Evolutionary conservation across 2,797 vertebrate species (phyloP), one percentile per base, ranked within the genome.

Genomic region (Momotus momota): DNA sequence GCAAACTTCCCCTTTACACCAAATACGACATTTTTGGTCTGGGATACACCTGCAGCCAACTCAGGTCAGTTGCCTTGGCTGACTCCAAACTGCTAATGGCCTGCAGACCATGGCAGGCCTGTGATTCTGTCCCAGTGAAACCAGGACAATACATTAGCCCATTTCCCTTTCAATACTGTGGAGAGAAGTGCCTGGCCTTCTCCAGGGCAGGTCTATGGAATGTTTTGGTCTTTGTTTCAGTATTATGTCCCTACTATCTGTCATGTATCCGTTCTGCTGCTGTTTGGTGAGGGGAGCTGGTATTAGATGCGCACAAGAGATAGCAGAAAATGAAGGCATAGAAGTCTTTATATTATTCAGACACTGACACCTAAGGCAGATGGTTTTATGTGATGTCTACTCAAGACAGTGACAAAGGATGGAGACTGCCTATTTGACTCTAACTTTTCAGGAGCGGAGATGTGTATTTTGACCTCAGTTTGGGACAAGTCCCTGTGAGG

Each of bases 251-350:
- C 4, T 1, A 2, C 18, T n/a, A 16, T 10, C 40, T 61, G 54
- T 60, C 3, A 0, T 11, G 5, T 54, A 41, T 48, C 43, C 22
- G 14, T 31, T 52, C 0, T 0, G 8, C 14, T 46, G 14, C 45
- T 72, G 12, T 48, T 84, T n/a, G 27, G 25, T 52, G 60, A 80
- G 57, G 12, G 43, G 52, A 86, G 10, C 4, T 60, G 38, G 3
- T 67, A 26, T 18, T 57, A 43, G 66, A 86, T 4, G 13, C 5
- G 57, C 57, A 43, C 7, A 33, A 71, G 6, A 40, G 27, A 77
- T 71, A 81, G 35, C 55, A 84, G 16, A 77, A 72, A 58, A 52
- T 10, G 4, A 31, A 62, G 6, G 14, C 5, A n/a, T 20, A 6
- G 27, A 82, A 14, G 8, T 46, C 55, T 67, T 54, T 54, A 6